phyloP scores from a whole-genome alignment of 2,888 invertebrate species.

The Hyppa rectilinea region DNA sequence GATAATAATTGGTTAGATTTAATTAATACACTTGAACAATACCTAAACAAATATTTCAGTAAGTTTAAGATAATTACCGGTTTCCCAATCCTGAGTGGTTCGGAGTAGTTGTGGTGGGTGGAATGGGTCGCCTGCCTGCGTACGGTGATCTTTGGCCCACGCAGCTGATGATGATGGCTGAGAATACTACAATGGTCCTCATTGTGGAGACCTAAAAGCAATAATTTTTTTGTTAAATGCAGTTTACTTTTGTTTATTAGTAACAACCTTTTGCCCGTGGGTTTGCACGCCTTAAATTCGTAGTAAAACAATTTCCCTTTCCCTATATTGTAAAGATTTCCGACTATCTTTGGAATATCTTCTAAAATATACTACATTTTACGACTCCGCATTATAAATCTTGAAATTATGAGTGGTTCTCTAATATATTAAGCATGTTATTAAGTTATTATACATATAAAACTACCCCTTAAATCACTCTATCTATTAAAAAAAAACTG shows the following conservation, averaged over 20 bases:
- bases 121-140: conserved; percentile 88
- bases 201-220: conserved; percentile 67
- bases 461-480: too few species aligned
- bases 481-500: too few species aligned
- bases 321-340: too few species aligned
- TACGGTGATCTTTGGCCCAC: conserved; percentile 91
- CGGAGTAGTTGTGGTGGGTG: conserved; percentile 55
- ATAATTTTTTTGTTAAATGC: neutral
- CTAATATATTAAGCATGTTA: too few species aligned
- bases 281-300: too few species aligned
- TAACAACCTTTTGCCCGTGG: too few species aligned
- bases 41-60: neutral
- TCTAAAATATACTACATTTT: too few species aligned
- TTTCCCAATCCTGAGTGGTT: conserved; percentile 61
- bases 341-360: too few species aligned
- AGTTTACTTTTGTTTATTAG: neutral
- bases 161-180: conserved; percentile 62
- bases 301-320: too few species aligned
- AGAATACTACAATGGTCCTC: conserved; percentile 66
- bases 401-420: too few species aligned
- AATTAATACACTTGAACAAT: neutral
- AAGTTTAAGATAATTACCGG: conserved; percentile 62
- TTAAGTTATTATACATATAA: too few species aligned
- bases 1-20: neutral
- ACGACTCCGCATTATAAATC: too few species aligned